Evolutionary conservation across 2,797 vertebrate species (phyloP).

Genomic region (Propithecus perrieri): DNA sequence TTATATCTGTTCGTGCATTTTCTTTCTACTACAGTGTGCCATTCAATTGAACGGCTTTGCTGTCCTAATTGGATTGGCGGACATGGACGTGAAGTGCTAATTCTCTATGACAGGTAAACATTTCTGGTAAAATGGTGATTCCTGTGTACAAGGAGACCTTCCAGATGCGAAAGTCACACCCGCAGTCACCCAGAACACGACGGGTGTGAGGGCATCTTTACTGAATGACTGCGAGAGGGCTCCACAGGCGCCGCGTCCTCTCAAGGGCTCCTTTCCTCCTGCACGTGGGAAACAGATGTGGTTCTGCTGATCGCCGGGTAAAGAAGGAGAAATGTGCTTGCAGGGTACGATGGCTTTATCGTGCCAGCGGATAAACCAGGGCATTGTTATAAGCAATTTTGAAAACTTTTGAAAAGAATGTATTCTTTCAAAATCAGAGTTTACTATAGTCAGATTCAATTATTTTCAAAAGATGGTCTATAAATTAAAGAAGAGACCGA

Average conservation of each 20-base stretch:
- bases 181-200: background rate
- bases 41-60: background rate
- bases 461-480: conserved; percentile 14
- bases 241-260: background rate
- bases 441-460: background rate
- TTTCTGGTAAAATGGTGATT: background rate
- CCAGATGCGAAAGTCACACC: background rate
- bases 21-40: background rate
- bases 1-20: background rate
- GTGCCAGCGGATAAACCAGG: background rate
- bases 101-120: background rate
- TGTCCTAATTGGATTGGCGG: background rate
- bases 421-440: background rate
- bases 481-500: background rate
- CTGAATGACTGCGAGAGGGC: background rate
- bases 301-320: too few relatives aligned
- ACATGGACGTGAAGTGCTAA: background rate
- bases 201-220: rapidly evolving
- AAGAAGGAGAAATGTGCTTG: background rate
- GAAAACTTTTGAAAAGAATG: conserved; percentile 1
- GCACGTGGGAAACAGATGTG: background rate
- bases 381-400: background rate
- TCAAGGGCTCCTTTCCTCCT: background rate
- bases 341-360: background rate
- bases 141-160: background rate